Evolutionary conservation across 2,888 invertebrate genomes (phyloP).

Genomic region (Pecten maximus): DNA sequence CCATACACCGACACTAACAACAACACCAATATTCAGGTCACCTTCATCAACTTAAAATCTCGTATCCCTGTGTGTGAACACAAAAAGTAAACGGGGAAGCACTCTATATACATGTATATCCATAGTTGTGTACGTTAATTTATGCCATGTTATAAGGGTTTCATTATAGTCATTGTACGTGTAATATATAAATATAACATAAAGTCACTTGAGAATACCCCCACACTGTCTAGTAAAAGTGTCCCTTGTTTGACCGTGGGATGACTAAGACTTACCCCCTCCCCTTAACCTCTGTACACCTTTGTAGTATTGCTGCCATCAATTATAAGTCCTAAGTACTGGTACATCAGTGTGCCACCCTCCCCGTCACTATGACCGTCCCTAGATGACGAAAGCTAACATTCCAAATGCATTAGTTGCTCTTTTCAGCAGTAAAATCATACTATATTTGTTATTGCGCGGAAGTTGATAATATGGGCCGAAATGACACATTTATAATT

Average conservation of each 20-base stretch:
- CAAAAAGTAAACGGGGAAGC: no score
- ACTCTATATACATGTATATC: no score
- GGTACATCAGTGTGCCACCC: background rate
- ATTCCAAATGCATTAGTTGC: background rate
- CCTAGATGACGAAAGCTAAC: background rate
- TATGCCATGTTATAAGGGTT: no score
- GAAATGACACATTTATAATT: background rate
- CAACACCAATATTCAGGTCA: no score
- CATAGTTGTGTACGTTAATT: no score
- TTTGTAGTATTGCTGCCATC: background rate
- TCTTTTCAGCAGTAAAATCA: background rate
- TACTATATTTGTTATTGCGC: background rate
- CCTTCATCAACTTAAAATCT: no score
- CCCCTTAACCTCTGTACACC: background rate
- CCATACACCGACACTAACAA: no score
- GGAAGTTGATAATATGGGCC: background rate
- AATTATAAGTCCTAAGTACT: background rate
- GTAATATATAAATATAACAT: no score
- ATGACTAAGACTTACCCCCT: background rate
- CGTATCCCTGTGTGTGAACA: no score
- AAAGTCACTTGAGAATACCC: no score
- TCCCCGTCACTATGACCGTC: background rate
- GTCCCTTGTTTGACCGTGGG: background rate
- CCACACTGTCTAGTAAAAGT: background rate
- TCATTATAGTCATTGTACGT: no score